Percentiles rank a stretch among this genome's conserved stretches.
Evolutionary conservation across 1,140 invertebrate genomes (phyloP).

Genomic region (Palaemon carinicauda): DNA sequence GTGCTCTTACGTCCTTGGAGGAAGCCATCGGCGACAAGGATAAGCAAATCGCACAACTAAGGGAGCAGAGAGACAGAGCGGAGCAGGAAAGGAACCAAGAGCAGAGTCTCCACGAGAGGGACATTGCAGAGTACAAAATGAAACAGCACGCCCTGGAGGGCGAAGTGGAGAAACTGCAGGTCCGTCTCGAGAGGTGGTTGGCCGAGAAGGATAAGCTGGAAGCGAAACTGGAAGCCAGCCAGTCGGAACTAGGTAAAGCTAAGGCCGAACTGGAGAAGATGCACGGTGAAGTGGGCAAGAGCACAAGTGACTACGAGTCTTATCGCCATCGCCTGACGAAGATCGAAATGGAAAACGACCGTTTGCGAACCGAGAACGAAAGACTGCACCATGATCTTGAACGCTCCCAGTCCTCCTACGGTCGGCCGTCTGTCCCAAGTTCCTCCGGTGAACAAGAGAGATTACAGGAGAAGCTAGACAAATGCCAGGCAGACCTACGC

Average conservation of each 20-base stretch:
- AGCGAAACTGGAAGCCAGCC: slow-evolving; percentile 88
- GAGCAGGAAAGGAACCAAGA: slow-evolving; percentile 96
- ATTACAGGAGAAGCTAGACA: slow-evolving; percentile 87
- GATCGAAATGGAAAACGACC: slow-evolving; percentile 88
- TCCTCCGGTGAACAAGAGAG: slow-evolving; percentile 74
- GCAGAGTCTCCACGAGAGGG: slow-evolving; percentile 89
- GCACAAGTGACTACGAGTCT: slow-evolving; percentile 87
- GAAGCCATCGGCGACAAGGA: slow-evolving; percentile 97
- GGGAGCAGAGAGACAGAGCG: slow-evolving; percentile 92
- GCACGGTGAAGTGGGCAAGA: slow-evolving; percentile 85
- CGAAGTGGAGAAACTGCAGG: slow-evolving; percentile 84
- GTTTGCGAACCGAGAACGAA: slow-evolving; percentile 67
- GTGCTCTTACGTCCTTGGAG: slow-evolving; percentile 89
- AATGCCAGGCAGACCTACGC: slow-evolving; percentile 81
- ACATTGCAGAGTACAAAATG: slow-evolving; percentile 94
- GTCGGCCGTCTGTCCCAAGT: not conserved
- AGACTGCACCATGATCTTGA: slow-evolving; percentile 82
- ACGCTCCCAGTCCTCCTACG: slow-evolving; percentile 71
- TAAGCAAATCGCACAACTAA: slow-evolving; percentile 90
- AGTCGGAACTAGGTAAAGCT: slow-evolving; percentile 91
- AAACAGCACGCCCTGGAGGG: slow-evolving; percentile 73
- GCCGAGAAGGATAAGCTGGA: slow-evolving; percentile 90
- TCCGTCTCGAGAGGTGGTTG: slow-evolving; percentile 83
- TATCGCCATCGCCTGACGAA: slow-evolving; percentile 85
- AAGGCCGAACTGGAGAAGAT: slow-evolving; percentile 92